These are phyloP conservation scores for Coendou prehensilis DNA, from an alignment of 2,797 vertebrate species.

Conservation along the genomic window DNA sequence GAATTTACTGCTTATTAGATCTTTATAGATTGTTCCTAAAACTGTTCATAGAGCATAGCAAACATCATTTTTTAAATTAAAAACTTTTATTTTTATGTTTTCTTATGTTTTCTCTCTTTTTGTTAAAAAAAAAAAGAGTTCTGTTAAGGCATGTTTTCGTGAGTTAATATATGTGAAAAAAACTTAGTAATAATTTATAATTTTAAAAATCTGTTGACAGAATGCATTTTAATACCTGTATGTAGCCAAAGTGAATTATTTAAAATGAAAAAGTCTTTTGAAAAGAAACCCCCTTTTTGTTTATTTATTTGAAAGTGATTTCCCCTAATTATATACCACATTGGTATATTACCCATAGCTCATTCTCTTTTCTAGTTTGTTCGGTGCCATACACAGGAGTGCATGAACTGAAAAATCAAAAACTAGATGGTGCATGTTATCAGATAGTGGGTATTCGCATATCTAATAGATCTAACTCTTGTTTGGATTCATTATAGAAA, in stretches of 20 bases:
- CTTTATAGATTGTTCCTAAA: neutral
- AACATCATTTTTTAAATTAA: conserved; percentile 20
- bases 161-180: conserved; percentile 29
- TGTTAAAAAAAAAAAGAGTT: neutral
- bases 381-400: conserved; percentile 17
- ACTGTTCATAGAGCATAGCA: neutral
- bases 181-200: conserved; percentile 49
- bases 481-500: conserved; percentile 53
- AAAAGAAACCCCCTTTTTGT: neutral
- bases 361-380: neutral
- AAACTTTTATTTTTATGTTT: neutral
- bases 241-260: conserved; percentile 55
- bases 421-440: conserved; percentile 21
- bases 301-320: conserved; percentile 6
- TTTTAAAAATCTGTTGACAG: conserved; percentile 20
- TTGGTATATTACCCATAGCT: conserved; percentile 13
- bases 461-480: conserved; percentile 45
- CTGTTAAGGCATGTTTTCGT: neutral
- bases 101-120: conserved; percentile 8
- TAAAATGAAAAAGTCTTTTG: conserved; percentile 59
- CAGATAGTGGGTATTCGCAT: conserved; percentile 61
- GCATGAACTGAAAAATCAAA: conserved; percentile 46
- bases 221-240: neutral
- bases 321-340: neutral
- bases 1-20: neutral